A percentile compares a stretch with the other conserved stretches of the same genome.
These are phyloP conservation scores for Ammodytes dubius DNA, from an alignment of 2,113 vertebrate species.

Conservation along the genomic window DNA sequence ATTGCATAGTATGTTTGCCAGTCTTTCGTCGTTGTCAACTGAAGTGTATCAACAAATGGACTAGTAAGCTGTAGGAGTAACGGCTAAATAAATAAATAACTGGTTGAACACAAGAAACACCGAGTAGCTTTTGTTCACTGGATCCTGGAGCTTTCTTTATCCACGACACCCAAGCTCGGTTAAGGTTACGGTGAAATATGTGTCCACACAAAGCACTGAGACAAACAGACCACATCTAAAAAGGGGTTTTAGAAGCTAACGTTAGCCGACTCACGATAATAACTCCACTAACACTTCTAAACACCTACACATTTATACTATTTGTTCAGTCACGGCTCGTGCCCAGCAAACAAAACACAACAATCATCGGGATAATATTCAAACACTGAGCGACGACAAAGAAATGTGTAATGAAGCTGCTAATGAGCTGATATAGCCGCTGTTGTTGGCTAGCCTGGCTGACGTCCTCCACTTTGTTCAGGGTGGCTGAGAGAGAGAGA, in stretches of 20 bases:
- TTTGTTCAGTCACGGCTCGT: slow-evolving; percentile 40
- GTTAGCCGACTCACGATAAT: slow-evolving; percentile 73
- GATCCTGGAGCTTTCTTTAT: slow-evolving; percentile 22
- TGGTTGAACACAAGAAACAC: slow-evolving; percentile 28
- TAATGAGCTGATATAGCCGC: slow-evolving; percentile 68
- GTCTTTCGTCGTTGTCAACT: slow-evolving; percentile 15
- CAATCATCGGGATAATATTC: neutral
- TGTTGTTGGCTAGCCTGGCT: slow-evolving; percentile 73
- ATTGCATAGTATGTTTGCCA: slow-evolving; percentile 1
- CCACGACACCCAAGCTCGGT: slow-evolving; percentile 9
- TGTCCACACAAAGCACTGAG: slow-evolving; percentile 63
- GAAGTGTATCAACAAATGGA: slow-evolving; percentile 61
- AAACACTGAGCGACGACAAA: slow-evolving; percentile 64
- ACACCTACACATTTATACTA: slow-evolving; percentile 49
- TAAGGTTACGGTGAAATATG: slow-evolving; percentile 19
- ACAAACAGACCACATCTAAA: slow-evolving; percentile 49
- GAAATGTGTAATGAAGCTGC: slow-evolving; percentile 67
- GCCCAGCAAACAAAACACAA: neutral
- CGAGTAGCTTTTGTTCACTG: slow-evolving; percentile 40
- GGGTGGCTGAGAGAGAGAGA: slow-evolving; percentile 51
- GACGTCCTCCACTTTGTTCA: slow-evolving; percentile 82
- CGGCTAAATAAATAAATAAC: slow-evolving; percentile 53
- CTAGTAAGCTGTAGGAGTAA: slow-evolving; percentile 54
- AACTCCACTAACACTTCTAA: slow-evolving; percentile 67
- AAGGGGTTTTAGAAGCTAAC: slow-evolving; percentile 63